Evolutionary conservation across 2,888 invertebrate genomes (phyloP).

Genomic region (Lamellibrachia satsuma): DNA sequence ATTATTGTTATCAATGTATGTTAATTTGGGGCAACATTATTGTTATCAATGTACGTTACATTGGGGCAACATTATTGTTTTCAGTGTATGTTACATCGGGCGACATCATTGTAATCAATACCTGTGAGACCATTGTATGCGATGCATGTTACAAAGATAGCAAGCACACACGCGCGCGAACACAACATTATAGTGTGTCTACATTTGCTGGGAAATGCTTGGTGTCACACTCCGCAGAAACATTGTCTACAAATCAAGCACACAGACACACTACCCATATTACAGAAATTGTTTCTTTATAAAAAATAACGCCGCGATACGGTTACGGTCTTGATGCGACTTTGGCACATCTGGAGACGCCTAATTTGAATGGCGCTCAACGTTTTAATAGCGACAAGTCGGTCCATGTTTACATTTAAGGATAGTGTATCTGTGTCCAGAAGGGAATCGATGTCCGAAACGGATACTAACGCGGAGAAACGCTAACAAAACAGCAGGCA

Average conservation of each 20-base stretch:
- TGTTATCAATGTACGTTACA: no score
- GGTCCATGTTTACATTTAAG: background rate
- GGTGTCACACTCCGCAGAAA: no score
- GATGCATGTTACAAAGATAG: no score
- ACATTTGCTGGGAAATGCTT: no score
- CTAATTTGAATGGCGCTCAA: constrained; percentile 10
- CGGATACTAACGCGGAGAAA: background rate
- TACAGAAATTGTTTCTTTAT: background rate
- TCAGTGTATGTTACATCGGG: no score
- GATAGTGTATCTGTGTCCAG: background rate
- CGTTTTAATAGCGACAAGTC: background rate
- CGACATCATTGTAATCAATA: no score
- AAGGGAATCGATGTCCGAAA: background rate
- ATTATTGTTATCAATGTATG: no score
- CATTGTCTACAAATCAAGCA: background rate
- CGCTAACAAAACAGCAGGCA: background rate
- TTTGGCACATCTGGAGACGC: background rate
- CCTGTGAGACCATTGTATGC: no score
- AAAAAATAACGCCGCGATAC: background rate
- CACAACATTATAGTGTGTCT: no score
- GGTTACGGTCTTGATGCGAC: background rate
- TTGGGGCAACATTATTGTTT: no score
- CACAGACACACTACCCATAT: background rate
- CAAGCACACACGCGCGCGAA: no score
- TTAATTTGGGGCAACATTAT: no score